Conservation (phyloP, 2,888 invertebrate species). For the Poecilobothrus nobilitatus region DNA sequence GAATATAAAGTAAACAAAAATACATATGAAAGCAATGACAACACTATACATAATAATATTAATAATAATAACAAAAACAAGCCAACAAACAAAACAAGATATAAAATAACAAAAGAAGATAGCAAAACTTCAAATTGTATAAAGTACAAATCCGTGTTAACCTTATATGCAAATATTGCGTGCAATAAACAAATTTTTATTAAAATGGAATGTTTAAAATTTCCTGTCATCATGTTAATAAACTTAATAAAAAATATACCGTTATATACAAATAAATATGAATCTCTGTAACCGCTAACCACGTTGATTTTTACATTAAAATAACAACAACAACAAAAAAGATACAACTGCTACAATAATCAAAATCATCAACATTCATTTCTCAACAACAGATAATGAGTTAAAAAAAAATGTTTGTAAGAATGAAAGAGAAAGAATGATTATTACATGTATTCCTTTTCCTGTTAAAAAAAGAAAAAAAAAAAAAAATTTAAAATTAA, state of each 20-base stretch:
- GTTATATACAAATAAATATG: neutral
- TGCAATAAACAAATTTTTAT: slow-evolving; percentile 1
- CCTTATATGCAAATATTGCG: slow-evolving; percentile 6
- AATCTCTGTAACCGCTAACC: too few relatives aligned
- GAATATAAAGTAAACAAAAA: neutral
- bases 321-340: neutral
- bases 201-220: neutral
- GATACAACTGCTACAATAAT: neutral
- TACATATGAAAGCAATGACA: neutral
- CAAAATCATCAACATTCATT: neutral
- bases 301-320: too few relatives aligned
- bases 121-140: neutral
- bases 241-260: neutral
- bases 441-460: too few relatives aligned
- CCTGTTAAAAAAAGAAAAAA: too few relatives aligned
- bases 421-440: too few relatives aligned
- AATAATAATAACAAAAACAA: neutral
- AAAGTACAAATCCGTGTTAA: slow-evolving; percentile 6
- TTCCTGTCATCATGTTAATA: slow-evolving; percentile 6
- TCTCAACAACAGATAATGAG: neutral
- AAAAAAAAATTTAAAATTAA: too few relatives aligned
- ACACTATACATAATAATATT: neutral
- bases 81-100: neutral
- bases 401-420: neutral
- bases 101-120: neutral